phyloP scores from a whole-genome alignment of 2,888 invertebrate species.

The Macaria liturata region DNA sequence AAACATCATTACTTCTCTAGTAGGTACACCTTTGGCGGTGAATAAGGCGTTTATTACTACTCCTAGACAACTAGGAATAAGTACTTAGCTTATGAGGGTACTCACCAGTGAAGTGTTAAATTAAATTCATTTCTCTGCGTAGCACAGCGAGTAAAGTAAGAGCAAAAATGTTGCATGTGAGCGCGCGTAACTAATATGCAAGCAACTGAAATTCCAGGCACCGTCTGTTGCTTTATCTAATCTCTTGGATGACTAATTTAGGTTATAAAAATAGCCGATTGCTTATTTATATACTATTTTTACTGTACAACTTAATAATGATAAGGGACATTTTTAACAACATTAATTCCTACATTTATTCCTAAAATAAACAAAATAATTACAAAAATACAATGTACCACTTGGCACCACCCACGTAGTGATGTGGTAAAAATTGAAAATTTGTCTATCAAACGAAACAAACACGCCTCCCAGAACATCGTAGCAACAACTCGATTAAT shows the following conservation, averaged over 20 bases:
- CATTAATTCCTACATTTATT: constrained; percentile 38
- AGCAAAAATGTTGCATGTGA: constrained; percentile 30
- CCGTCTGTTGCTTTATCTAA: constrained; percentile 60
- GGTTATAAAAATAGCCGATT: constrained; percentile 72
- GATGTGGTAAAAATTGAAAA: constrained; percentile 28
- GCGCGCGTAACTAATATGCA: constrained; percentile 27
- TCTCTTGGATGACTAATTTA: constrained; percentile 57
- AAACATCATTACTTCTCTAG: too few relatives aligned
- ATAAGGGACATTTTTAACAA: constrained; percentile 34
- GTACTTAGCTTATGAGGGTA: background rate
- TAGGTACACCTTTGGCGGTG: too few relatives aligned
- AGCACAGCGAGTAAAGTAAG: constrained; percentile 21
- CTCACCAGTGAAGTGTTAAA: constrained; percentile 30
- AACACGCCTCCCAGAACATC: background rate
- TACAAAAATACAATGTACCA: constrained; percentile 37
- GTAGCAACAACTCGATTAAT: background rate
- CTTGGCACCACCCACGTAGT: constrained; percentile 53
- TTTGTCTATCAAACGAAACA: background rate
- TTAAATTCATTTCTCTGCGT: constrained; percentile 26
- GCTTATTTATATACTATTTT: constrained; percentile 34
- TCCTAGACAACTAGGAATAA: too few relatives aligned
- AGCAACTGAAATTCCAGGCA: constrained; percentile 49
- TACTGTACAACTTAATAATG: constrained; percentile 27
- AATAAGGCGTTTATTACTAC: too few relatives aligned
- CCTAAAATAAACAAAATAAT: constrained; percentile 48